Conservation (phyloP, 1,140 invertebrate species). For the Pectinophora gossypiella region DNA sequence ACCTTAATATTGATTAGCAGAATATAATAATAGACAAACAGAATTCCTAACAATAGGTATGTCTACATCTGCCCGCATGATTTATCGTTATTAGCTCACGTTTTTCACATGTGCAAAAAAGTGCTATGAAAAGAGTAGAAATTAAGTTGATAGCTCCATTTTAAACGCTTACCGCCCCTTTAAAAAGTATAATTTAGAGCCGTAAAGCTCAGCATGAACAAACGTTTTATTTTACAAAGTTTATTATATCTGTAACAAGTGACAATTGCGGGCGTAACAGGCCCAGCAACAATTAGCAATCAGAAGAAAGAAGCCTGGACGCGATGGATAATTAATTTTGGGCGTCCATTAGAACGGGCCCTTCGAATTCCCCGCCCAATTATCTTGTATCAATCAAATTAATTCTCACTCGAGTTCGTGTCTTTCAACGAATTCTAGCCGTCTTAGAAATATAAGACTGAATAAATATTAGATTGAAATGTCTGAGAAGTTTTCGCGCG, state of each 20-base stretch:
- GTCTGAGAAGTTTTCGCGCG: not conserved
- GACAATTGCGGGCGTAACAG: not conserved
- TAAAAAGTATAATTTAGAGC: not conserved
- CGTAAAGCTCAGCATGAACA: not conserved
- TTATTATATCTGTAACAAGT: not conserved
- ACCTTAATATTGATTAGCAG: no score
- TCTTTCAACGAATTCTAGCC: constrained; percentile 9
- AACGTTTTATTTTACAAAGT: not conserved
- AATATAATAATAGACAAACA: no score
- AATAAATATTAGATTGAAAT: not conserved
- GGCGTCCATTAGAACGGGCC: constrained; percentile 16
- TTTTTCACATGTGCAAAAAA: no score
- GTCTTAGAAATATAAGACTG: not conserved
- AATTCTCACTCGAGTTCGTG: constrained; percentile 15
- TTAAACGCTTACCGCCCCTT: not conserved
- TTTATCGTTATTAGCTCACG: no score
- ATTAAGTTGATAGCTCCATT: not conserved
- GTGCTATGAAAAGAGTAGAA: no score
- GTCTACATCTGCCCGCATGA: no score
- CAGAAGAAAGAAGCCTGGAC: constrained; percentile 24
- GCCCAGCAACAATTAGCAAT: constrained; percentile 22
- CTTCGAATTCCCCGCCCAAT: constrained; percentile 18
- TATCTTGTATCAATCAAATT: constrained; percentile 35
- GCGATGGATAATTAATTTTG: constrained; percentile 29
- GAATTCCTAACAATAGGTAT: no score